Conservation (phyloP, 2,888 invertebrate species). For the Erebia aethiops region DNA sequence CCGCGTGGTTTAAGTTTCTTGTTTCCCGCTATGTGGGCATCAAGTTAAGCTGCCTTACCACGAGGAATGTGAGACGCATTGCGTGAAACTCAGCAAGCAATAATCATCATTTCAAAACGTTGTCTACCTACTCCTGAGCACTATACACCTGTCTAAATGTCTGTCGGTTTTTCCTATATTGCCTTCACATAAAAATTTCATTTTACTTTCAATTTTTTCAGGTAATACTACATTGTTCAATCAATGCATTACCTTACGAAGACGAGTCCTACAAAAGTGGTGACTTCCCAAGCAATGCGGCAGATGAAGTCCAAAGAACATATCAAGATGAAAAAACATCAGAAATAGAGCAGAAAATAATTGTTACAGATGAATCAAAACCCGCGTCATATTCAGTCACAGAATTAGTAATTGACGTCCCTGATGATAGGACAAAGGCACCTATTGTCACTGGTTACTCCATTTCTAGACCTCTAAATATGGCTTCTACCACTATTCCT, state of each 20-base stretch:
- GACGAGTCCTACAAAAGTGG: not conserved
- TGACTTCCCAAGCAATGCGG: not conserved
- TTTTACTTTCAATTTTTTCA: not conserved
- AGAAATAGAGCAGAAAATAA: not conserved
- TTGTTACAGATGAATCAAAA: slow-evolving; percentile 23
- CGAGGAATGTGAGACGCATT: too few relatives aligned
- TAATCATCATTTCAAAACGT: too few relatives aligned
- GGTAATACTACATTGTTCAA: slow-evolving; percentile 12
- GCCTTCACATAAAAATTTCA: not conserved
- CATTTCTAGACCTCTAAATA: slow-evolving; percentile 49
- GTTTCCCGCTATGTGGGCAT: too few relatives aligned
- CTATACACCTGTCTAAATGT: too few relatives aligned
- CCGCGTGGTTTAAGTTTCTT: too few relatives aligned
- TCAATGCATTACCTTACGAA: slow-evolving; percentile 12
- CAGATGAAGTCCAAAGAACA: not conserved
- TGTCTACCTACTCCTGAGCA: too few relatives aligned
- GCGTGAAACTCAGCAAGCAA: too few relatives aligned
- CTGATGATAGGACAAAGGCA: slow-evolving; percentile 51
- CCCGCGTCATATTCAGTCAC: slow-evolving; percentile 58
- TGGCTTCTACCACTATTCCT: slow-evolving; percentile 37
- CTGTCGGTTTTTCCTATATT: not conserved
- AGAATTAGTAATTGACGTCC: slow-evolving; percentile 62
- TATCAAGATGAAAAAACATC: not conserved
- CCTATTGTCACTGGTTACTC: slow-evolving; percentile 55
- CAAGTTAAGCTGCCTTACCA: too few relatives aligned